These are phyloP conservation scores for Octonoba sinensis DNA, from an alignment of 2,888 invertebrate genomes.

Conservation along the genomic window DNA sequence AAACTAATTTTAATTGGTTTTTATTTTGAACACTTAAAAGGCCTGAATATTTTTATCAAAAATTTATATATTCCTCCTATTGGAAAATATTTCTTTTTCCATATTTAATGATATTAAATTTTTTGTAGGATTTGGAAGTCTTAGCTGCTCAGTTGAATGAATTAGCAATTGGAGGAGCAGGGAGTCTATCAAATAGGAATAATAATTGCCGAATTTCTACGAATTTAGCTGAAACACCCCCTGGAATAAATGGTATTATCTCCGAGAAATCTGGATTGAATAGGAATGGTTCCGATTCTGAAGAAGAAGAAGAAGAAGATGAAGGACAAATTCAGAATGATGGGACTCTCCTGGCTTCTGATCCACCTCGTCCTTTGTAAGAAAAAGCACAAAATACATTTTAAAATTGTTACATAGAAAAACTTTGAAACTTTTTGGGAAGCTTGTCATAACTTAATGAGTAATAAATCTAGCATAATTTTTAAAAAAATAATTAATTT, in stretches of 20 bases:
- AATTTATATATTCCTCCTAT: neutral
- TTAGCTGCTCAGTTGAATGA: slow-evolving; percentile 96
- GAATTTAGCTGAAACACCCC: slow-evolving; percentile 45
- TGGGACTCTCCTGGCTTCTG: slow-evolving; percentile 94
- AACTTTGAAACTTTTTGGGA: neutral
- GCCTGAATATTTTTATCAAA: neutral
- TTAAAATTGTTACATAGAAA: slow-evolving; percentile 28
- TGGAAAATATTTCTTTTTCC: neutral
- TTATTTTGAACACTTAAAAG: too few species aligned
- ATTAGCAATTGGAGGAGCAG: slow-evolving; percentile 79
- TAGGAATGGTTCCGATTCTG: slow-evolving; percentile 68
- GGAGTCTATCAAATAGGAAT: slow-evolving; percentile 37
- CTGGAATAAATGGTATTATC: slow-evolving; percentile 53
- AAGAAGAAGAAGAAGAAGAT: slow-evolving; percentile 68
- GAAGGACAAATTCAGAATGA: slow-evolving; percentile 83
- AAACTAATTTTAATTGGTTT: too few species aligned
- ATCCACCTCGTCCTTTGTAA: slow-evolving; percentile 94
- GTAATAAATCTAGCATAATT: too few species aligned
- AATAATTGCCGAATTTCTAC: slow-evolving; percentile 46
- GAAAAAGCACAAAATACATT: slow-evolving; percentile 54
- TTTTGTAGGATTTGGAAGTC: slow-evolving; percentile 90
- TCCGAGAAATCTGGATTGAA: slow-evolving; percentile 38
- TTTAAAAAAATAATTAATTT: too few species aligned
- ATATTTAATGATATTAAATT: too few species aligned
- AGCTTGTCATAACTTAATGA: too few species aligned